Evolutionary conservation across 2,888 invertebrate species (phyloP).

Genomic region (Troilus luridus): DNA sequence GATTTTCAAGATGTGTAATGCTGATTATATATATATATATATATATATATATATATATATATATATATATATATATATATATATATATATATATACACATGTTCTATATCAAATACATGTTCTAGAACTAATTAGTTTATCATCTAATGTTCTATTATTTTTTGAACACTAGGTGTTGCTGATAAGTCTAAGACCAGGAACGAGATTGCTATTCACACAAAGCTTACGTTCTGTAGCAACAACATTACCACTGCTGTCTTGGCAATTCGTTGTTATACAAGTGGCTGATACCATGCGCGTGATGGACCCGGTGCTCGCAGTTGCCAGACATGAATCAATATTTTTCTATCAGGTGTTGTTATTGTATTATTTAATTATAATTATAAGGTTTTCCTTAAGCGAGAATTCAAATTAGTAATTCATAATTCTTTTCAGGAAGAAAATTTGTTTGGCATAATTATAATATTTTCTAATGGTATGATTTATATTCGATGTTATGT

Average conservation of each 20-base stretch:
- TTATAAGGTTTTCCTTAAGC: neutral
- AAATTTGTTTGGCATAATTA: too few species aligned
- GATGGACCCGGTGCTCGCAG: slow-evolving; percentile 89
- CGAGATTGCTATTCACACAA: slow-evolving; percentile 85
- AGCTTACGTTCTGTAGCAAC: slow-evolving; percentile 79
- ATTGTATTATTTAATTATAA: slow-evolving; percentile 53
- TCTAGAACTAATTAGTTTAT: neutral
- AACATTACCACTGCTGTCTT: slow-evolving; percentile 90
- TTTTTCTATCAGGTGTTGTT: slow-evolving; percentile 84
- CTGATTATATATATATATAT: too few species aligned
- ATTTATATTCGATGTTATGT: too few species aligned
- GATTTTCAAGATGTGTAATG: too few species aligned
- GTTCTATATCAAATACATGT: too few species aligned
- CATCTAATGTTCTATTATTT: neutral
- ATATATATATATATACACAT: too few species aligned
- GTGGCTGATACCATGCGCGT: slow-evolving; percentile 77
- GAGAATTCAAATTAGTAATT: too few species aligned
- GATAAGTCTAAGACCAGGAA: slow-evolving; percentile 77
- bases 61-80: too few species aligned
- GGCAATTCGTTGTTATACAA: slow-evolving; percentile 92
- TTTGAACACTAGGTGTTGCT: slow-evolving; percentile 23
- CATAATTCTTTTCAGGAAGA: too few species aligned
- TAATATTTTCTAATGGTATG: too few species aligned
- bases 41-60: too few species aligned
- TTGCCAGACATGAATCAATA: slow-evolving; percentile 86